These are phyloP conservation scores for Corythucha ciliata DNA, from an alignment of 2,888 invertebrate species.

Conservation along the genomic window DNA sequence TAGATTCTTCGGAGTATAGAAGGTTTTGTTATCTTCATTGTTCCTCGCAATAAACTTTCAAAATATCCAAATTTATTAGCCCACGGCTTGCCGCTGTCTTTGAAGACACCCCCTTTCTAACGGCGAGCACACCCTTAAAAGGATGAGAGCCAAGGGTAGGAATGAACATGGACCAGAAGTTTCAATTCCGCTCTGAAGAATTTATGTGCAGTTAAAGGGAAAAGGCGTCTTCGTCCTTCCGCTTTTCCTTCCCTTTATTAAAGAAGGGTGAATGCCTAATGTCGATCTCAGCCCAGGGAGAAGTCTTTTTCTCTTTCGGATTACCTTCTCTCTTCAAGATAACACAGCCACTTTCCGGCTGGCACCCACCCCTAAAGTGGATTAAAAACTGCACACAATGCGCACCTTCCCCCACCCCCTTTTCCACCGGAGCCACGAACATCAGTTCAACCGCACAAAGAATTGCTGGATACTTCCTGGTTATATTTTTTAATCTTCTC, in stretches of 20 bases:
- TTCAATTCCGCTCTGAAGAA: constrained; percentile 23
- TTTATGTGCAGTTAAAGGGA: constrained; percentile 22
- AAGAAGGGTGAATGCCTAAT: constrained; percentile 27
- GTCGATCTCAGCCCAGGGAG: constrained; percentile 20
- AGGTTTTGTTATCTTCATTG: no score
- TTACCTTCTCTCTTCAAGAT: constrained; percentile 10
- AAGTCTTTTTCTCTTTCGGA: no score
- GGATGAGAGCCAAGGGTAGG: no score
- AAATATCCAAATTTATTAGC: no score
- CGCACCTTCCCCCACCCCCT: background rate
- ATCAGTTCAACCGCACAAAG: constrained; percentile 4
- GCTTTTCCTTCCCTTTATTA: constrained; percentile 18
- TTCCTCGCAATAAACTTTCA: no score
- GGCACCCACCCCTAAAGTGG: constrained; percentile 15
- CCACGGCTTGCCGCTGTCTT: no score
- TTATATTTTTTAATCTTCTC: constrained; percentile 17
- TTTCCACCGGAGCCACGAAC: constrained; percentile 10
- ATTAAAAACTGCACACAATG: constrained; percentile 16
- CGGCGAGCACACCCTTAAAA: no score
- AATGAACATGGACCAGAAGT: constrained; percentile 16
- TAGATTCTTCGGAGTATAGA: no score
- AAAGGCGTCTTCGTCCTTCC: constrained; percentile 2
- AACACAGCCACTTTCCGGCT: background rate
- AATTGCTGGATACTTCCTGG: background rate
- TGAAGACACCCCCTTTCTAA: no score